A percentile compares a stretch with the other conserved stretches of the same genome.
Conservation (phyloP, 2,113 vertebrate species). For the Naja naja region DNA sequence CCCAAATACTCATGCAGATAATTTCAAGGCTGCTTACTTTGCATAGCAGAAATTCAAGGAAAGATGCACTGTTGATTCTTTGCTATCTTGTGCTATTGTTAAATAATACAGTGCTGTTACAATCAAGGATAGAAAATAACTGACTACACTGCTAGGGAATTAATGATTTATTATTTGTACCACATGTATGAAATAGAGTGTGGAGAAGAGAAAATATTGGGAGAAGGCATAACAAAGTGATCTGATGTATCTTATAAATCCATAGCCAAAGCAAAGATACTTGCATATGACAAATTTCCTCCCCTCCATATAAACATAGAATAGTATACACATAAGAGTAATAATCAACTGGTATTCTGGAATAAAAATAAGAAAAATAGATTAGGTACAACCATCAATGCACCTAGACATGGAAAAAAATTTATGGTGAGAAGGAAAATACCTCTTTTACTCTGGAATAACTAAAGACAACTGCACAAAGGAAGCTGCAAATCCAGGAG, state of each 20-base stretch:
- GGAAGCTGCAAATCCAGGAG: not conserved
- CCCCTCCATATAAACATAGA: not conserved
- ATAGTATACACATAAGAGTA: not conserved
- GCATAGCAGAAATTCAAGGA: conserved; percentile 50
- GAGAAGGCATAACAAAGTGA: not conserved
- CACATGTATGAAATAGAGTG: not conserved
- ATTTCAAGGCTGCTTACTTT: conserved; percentile 23
- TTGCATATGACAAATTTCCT: not conserved
- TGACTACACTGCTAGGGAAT: not conserved
- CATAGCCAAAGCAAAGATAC: conserved; percentile 54
- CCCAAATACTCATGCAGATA: not conserved
- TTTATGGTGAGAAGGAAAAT: not conserved
- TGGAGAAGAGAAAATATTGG: not conserved
- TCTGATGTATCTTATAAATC: conserved; percentile 23
- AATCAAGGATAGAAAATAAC: not conserved
- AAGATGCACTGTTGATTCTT: conserved; percentile 60
- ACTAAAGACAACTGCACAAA: not conserved
- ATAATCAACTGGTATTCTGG: not conserved
- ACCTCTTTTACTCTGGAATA: not conserved
- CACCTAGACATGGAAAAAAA: not conserved
- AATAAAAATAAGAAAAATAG: not conserved
- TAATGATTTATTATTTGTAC: not conserved
- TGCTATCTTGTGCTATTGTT: not conserved
- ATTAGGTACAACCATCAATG: not conserved
- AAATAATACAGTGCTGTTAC: not conserved